Conservation (phyloP, 2,888 invertebrate species). For the Rugalucina vietnamica region DNA sequence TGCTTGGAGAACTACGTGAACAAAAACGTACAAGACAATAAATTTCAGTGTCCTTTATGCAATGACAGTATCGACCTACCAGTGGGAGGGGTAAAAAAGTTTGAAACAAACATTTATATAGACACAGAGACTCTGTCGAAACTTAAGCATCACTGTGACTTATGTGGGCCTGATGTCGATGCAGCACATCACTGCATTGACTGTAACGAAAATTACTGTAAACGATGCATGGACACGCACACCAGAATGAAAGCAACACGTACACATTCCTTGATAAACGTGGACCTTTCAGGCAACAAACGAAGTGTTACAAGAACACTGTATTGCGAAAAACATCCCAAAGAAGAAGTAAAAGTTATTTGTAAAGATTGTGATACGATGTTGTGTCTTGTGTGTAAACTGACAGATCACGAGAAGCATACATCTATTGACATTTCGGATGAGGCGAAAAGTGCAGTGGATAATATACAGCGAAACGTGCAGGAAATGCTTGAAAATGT, state of each 20-base stretch:
- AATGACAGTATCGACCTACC: background rate
- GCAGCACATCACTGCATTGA: conserved; percentile 2
- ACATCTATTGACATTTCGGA: background rate
- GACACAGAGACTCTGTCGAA: too few species aligned
- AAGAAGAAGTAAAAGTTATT: conserved; percentile 13
- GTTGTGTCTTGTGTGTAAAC: conserved; percentile 26
- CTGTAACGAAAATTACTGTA: conserved; percentile 11
- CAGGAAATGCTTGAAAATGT: background rate
- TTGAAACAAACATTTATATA: conserved; percentile 17
- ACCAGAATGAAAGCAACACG: background rate
- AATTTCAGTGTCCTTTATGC: background rate
- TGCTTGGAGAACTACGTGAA: background rate
- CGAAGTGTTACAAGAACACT: background rate
- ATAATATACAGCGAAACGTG: background rate
- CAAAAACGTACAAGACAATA: background rate
- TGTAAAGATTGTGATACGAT: conserved; percentile 19
- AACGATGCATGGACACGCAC: background rate
- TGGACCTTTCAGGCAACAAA: background rate
- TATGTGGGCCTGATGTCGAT: conserved; percentile 1
- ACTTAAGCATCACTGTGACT: background rate
- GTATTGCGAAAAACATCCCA: background rate
- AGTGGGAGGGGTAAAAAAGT: conserved; percentile 20
- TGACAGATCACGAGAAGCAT: conserved; percentile 25
- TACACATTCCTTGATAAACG: background rate
- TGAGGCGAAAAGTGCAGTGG: background rate